Base-by-base conservation (phyloP, 1,140 invertebrate genomes). In the Himalopsyche phryganea region DNA sequence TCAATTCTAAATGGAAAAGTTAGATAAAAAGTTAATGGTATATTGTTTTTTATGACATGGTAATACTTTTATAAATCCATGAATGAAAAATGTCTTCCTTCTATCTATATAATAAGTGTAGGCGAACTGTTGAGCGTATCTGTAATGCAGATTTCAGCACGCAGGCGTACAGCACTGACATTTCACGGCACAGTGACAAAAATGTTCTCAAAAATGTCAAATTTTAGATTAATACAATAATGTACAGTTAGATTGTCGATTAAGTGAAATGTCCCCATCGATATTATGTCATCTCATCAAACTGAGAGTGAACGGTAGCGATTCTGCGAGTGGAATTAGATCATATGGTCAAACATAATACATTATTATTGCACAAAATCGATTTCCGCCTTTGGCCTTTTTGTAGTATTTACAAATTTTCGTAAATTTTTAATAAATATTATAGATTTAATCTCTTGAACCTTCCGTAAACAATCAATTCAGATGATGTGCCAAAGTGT, bases 301-400 rank as follows among this genome's bases (percentile, higher is more conserved):
- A n/a, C n/a, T 17, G 11, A 15, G 13, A 9, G 50, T 13, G 36
- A n/a, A 14, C n/a, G 11, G 41, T 51, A 20, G 41, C n/a, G 41
- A 14, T 13, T 41, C 40, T 23, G 47, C 38, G 15, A 35, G 18
- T 42, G 13, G 36, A 36, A 19, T 32, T 41, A 40, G n/a, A 28
- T 51, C 38, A 15, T 19, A 51, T 41, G 40, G 50, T 40, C 50
- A 41, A 10, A 35, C 6, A 35, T 41, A 41, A n/a, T 20, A 51
- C 11, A 47, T 47, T 19, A 50, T 53, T 52, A 28, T 28, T 28
- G 23, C 23, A 28, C 40, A 32, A 35, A 50, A 58, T 58, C 20
- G 56, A 58, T 58, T 58, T 58, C 48, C 56, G 56, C 49, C 50
- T 58, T 41, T 48, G 47, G 48, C 40, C 35, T 19, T 57, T 46